These are phyloP conservation scores for Thyatira batis DNA, from an alignment of 2,888 invertebrate genomes.

Conservation along the genomic window DNA sequence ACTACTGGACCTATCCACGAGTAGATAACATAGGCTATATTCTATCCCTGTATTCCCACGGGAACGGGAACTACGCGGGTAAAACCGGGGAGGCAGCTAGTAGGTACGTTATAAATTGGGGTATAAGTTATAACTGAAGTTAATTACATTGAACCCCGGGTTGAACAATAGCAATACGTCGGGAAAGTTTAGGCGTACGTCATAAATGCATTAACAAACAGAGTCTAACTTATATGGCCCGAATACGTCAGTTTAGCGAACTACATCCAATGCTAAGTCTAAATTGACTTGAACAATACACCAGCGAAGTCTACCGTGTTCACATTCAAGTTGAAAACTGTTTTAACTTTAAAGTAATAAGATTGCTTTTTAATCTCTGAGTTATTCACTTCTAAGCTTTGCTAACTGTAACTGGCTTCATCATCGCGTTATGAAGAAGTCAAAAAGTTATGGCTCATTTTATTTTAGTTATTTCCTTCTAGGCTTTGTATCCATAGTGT, in stretches of 20 bases:
- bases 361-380: too few species aligned
- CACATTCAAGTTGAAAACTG: neutral
- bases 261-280: neutral
- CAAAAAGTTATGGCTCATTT: too few species aligned
- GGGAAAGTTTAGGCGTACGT: constrained; percentile 18
- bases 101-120: neutral
- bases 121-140: neutral
- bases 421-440: too few species aligned
- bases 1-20: too few species aligned
- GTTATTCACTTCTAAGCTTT: too few species aligned
- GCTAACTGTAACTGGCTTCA: too few species aligned
- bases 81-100: too few species aligned
- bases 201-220: constrained; percentile 29
- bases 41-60: too few species aligned
- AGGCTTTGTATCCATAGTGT: too few species aligned
- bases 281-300: constrained; percentile 4
- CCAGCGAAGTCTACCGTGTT: neutral
- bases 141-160: constrained; percentile 1
- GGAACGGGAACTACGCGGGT: too few species aligned
- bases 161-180: constrained; percentile 22
- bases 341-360: neutral
- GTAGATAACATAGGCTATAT: too few species aligned
- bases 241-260: constrained; percentile 26
- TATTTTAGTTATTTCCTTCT: too few species aligned
- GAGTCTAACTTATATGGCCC: constrained; percentile 29